Conservation (phyloP, 2,888 invertebrate species). For the Leucoptera coffeella region DNA sequence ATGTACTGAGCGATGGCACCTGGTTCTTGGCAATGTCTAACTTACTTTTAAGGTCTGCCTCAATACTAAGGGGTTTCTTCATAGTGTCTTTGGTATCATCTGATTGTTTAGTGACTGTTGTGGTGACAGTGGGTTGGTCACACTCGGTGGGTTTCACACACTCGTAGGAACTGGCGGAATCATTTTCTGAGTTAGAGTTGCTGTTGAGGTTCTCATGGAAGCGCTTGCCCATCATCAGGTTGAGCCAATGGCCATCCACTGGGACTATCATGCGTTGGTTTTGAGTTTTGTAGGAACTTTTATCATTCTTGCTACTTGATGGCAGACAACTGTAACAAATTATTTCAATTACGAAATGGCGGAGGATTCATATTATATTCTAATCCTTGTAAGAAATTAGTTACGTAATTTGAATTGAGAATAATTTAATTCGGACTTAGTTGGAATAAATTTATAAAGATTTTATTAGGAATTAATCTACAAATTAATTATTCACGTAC, state of each 20-base stretch:
- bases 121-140: conserved; percentile 59
- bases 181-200: conserved; percentile 44
- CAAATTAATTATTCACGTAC: conserved; percentile 13
- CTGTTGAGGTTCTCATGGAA: conserved; percentile 48
- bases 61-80: conserved; percentile 18
- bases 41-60: conserved; percentile 22
- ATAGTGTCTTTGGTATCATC: conserved; percentile 43
- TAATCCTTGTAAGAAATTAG: too few species aligned
- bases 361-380: too few species aligned
- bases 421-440: too few species aligned
- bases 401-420: too few species aligned
- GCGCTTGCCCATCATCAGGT: conserved; percentile 57
- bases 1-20: conserved; percentile 23
- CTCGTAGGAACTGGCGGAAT: conserved; percentile 50
- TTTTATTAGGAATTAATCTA: too few species aligned
- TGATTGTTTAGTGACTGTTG: conserved; percentile 24
- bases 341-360: too few species aligned
- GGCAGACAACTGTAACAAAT: conserved; percentile 31
- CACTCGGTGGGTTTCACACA: conserved; percentile 32
- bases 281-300: conserved; percentile 41
- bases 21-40: conserved; percentile 19
- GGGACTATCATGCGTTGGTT: conserved; percentile 46
- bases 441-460: too few species aligned
- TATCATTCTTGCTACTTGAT: conserved; percentile 40
- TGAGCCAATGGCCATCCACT: conserved; percentile 52